phyloP scores from a whole-genome alignment of 2,888 invertebrate species.

The Crioceris asparagi region DNA sequence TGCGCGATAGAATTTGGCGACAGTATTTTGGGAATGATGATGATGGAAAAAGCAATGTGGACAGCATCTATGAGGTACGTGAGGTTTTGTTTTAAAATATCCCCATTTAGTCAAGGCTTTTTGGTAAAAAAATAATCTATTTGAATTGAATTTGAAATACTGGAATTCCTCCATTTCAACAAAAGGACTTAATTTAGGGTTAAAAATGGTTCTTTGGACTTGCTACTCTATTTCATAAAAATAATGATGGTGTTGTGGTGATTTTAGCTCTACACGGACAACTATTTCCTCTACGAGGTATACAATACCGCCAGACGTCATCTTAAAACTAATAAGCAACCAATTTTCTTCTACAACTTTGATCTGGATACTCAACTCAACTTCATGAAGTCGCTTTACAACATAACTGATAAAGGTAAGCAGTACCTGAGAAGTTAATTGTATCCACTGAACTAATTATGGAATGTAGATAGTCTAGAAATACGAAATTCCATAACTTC shows the following conservation, averaged over 20 bases:
- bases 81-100: too few species aligned
- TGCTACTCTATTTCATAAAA: too few species aligned
- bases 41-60: constrained; percentile 16
- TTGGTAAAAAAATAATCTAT: too few species aligned
- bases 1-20: constrained; percentile 21
- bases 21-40: constrained; percentile 29
- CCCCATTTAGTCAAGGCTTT: too few species aligned
- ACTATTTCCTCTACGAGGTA: constrained; percentile 23
- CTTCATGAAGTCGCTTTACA: constrained; percentile 17
- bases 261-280: constrained; percentile 27
- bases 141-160: too few species aligned
- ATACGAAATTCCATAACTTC: constrained; percentile 8
- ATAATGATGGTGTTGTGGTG: too few species aligned
- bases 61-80: constrained; percentile 27
- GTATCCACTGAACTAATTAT: too few species aligned
- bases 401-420: constrained; percentile 24
- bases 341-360: constrained; percentile 29
- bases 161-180: too few species aligned
- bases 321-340: constrained; percentile 20
- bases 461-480: too few species aligned
- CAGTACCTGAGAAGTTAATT: too few species aligned
- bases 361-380: constrained; percentile 23
- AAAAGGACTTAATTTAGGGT: too few species aligned
- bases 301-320: constrained; percentile 21
- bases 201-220: too few species aligned